phyloP scores from a whole-genome alignment of 2,888 invertebrate genomes.

The Notodonta dromedarius region DNA sequence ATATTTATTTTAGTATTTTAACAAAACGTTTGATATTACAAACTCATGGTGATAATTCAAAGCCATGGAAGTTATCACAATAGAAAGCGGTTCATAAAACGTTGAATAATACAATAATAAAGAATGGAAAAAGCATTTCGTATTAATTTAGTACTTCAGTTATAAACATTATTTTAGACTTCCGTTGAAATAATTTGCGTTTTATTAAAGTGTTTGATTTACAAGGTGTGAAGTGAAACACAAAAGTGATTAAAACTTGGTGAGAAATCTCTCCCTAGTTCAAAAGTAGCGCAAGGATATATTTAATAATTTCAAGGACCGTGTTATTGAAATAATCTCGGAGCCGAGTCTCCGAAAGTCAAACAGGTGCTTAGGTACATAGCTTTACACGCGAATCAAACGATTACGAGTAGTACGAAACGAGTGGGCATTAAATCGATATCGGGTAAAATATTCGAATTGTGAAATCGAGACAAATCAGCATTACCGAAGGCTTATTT shows the following conservation, averaged over 20 bases:
- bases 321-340: conserved; percentile 29
- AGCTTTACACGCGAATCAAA: conserved; percentile 4
- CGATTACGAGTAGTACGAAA: conserved; percentile 6
- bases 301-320: conserved; percentile 28
- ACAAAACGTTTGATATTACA: too few species aligned
- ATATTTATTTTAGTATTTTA: too few species aligned
- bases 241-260: conserved; percentile 40
- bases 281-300: conserved; percentile 28
- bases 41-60: too few species aligned
- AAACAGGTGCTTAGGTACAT: conserved; percentile 4
- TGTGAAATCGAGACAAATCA: conserved; percentile 29
- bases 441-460: conserved; percentile 23
- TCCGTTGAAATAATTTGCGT: conserved; percentile 26
- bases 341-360: conserved; percentile 12
- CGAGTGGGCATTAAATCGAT: conserved; percentile 22
- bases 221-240: conserved; percentile 37
- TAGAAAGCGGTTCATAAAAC: too few species aligned
- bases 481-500: conserved; percentile 35
- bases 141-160: conserved; percentile 16
- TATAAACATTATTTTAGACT: conserved; percentile 24
- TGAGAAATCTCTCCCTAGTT: conserved; percentile 21
- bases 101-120: too few species aligned
- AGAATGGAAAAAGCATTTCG: too few species aligned
- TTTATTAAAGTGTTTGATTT: conserved; percentile 27
- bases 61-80: too few species aligned